Conservation (phyloP, 1,140 invertebrate genomes). For the Belonocnema kinseyi region DNA sequence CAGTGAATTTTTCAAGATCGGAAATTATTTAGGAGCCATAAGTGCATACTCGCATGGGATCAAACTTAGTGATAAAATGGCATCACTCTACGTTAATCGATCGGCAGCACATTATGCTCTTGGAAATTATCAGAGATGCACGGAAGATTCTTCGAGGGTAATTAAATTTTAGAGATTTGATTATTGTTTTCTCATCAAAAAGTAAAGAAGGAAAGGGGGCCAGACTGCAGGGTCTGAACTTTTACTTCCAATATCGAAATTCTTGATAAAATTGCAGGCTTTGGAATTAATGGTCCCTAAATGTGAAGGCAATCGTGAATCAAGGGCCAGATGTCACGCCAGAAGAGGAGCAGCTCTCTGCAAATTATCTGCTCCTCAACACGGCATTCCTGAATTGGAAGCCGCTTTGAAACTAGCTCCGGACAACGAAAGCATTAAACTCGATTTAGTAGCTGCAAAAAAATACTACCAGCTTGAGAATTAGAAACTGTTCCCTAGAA, state of each 20-base stretch:
- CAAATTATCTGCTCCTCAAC: conserved; percentile 81
- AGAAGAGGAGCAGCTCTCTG: conserved; percentile 84
- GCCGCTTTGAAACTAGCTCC: conserved; percentile 81
- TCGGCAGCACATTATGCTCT: conserved; percentile 85
- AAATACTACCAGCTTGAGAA: conserved; percentile 59
- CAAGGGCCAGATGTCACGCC: conserved; percentile 82
- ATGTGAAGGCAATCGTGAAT: conserved; percentile 82
- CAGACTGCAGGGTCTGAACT: background rate
- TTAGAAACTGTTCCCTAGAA: conserved; percentile 36
- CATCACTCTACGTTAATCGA: conserved; percentile 84
- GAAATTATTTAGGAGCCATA: conserved; percentile 87
- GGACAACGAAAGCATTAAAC: conserved; percentile 73
- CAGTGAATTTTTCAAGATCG: conserved; percentile 83
- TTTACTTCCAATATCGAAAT: conserved; percentile 63
- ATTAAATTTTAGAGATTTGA: background rate
- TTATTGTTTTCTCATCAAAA: conserved; percentile 45
- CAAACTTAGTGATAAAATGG: conserved; percentile 83
- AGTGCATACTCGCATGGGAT: conserved; percentile 89
- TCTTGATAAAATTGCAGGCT: conserved; percentile 75
- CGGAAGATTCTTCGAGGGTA: conserved; percentile 80
- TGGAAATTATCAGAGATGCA: conserved; percentile 84
- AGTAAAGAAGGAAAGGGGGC: conserved; percentile 40
- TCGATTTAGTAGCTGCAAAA: conserved; percentile 66
- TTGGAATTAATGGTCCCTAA: conserved; percentile 84
- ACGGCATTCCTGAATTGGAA: conserved; percentile 86